These are phyloP conservation scores for Clepsis dumicolana DNA, from an alignment of 2,888 invertebrate species.

Conservation along the genomic window DNA sequence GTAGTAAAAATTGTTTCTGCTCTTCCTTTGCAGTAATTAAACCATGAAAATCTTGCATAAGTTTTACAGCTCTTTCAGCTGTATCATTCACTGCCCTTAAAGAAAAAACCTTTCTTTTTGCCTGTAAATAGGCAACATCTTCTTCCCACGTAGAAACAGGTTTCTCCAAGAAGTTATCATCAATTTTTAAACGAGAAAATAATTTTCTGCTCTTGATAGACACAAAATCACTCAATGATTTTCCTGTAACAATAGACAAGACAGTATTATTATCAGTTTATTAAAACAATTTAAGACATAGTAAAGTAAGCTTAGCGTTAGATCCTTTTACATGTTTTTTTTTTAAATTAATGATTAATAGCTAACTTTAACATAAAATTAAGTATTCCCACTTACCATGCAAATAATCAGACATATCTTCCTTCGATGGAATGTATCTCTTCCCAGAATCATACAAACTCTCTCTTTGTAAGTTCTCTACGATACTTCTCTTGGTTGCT, in stretches of 20 bases:
- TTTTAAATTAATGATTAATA: too few relatives aligned
- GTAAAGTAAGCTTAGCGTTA: too few relatives aligned
- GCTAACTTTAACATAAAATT: too few relatives aligned
- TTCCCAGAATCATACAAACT: slow-evolving; percentile 42
- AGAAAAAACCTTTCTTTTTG: slow-evolving; percentile 24
- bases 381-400: slow-evolving; percentile 26
- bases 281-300: too few relatives aligned
- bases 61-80: slow-evolving; percentile 46
- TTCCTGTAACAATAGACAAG: slow-evolving; percentile 38
- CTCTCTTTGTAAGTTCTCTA: slow-evolving; percentile 44
- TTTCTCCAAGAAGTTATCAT: slow-evolving; percentile 34
- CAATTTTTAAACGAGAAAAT: slow-evolving; percentile 38
- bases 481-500: slow-evolving; percentile 30
- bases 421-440: slow-evolving; percentile 45
- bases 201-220: slow-evolving; percentile 39
- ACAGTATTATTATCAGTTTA: slow-evolving; percentile 27
- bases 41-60: slow-evolving; percentile 48
- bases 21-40: slow-evolving; percentile 46
- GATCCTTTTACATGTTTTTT: too few relatives aligned
- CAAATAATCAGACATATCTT: slow-evolving; percentile 40
- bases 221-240: slow-evolving; percentile 43
- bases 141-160: slow-evolving; percentile 41
- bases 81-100: slow-evolving; percentile 45
- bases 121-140: slow-evolving; percentile 39
- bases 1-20: slow-evolving; percentile 45